Percentiles rank a stretch among this genome's conserved stretches.
Conservation (phyloP, 64 coral and sea anemone genomes). For the Actinia equina region DNA sequence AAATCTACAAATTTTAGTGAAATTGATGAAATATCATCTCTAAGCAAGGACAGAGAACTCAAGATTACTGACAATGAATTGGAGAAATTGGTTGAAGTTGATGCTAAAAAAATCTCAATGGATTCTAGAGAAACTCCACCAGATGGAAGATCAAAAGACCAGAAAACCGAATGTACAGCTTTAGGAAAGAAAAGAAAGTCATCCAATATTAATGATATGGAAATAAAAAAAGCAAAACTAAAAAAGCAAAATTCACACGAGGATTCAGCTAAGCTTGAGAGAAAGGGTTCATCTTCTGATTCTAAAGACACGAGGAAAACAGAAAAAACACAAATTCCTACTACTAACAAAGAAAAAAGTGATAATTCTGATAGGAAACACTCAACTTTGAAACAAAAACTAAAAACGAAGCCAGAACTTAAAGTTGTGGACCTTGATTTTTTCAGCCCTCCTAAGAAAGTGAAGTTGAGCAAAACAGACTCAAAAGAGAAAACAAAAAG, state of each 20-base stretch:
- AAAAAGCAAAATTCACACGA: constrained; percentile 32
- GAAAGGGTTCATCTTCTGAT: background rate
- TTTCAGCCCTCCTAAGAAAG: background rate
- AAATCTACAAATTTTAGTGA: background rate
- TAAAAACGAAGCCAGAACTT: background rate
- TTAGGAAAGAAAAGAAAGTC: background rate
- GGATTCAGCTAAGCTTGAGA: background rate
- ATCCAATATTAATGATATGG: background rate
- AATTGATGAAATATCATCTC: background rate
- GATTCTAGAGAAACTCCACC: background rate
- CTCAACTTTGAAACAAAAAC: background rate
- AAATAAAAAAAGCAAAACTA: background rate
- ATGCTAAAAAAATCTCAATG: background rate
- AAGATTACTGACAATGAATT: background rate
- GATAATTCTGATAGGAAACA: background rate
- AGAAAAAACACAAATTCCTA: background rate
- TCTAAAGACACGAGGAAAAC: background rate
- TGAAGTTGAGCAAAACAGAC: background rate
- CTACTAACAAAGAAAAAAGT: background rate
- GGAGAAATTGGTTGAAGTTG: background rate
- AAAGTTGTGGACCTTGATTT: background rate
- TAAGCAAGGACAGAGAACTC: background rate
- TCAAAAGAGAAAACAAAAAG: background rate
- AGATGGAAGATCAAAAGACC: background rate
- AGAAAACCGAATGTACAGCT: background rate